A percentile compares a stretch with the other conserved stretches of the same genome.
These are phyloP conservation scores for Drosophila novamexicana DNA, from an alignment of 1,140 invertebrate species.

Conservation along the genomic window DNA sequence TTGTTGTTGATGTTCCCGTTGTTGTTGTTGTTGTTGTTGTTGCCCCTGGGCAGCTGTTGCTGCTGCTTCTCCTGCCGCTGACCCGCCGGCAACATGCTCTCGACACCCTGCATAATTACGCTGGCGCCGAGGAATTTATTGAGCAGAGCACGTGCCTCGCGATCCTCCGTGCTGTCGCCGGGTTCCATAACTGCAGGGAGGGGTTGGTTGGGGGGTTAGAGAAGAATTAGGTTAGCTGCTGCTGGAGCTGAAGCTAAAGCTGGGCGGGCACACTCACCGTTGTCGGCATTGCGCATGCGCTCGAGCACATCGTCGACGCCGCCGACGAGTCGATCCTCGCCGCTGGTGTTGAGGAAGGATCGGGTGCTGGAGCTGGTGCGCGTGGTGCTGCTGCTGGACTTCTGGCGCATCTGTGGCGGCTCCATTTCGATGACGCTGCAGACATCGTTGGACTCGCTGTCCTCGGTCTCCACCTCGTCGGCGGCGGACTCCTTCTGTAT, in stretches of 20 bases:
- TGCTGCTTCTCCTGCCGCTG: constrained; percentile 25
- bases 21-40: constrained; percentile 9
- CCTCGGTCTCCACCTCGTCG: constrained; percentile 63
- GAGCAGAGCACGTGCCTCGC: constrained; percentile 89
- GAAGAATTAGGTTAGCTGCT: too few relatives aligned
- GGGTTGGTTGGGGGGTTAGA: constrained; percentile 10
- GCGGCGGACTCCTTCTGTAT: constrained; percentile 84
- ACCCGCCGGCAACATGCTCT: constrained; percentile 69
- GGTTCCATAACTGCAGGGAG: constrained; percentile 85
- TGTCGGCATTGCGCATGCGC: constrained; percentile 90
- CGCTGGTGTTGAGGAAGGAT: constrained; percentile 88
- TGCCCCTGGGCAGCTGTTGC: constrained; percentile 21
- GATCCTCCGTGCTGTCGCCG: constrained; percentile 87
- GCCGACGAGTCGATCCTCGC: constrained; percentile 86
- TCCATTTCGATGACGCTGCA: constrained; percentile 72
- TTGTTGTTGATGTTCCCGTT: constrained; percentile 24
- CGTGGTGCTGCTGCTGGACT: constrained; percentile 54
- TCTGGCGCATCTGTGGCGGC: constrained; percentile 74
- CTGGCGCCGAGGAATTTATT: constrained; percentile 92
- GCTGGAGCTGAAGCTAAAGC: neutral
- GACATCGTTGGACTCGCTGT: constrained; percentile 71
- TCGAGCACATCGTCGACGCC: constrained; percentile 90
- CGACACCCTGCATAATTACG: constrained; percentile 88
- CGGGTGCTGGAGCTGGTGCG: constrained; percentile 60
- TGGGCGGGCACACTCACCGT: constrained; percentile 84